Evolutionary conservation across 2,113 vertebrate species (phyloP), one percentile per base, ranked within the genome.

Genomic region (Hippocampus mohnikei): DNA sequence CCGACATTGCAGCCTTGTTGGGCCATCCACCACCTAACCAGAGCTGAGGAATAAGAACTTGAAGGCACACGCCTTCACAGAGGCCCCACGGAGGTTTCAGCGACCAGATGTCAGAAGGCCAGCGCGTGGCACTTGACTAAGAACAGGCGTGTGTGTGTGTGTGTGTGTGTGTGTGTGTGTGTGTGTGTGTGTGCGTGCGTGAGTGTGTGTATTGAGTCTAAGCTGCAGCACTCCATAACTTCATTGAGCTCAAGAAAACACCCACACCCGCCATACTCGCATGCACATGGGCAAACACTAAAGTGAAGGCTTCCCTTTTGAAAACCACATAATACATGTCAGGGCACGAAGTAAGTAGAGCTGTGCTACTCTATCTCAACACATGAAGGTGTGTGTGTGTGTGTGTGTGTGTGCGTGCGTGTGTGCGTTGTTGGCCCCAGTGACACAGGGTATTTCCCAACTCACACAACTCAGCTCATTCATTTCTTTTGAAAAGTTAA

Each of bases 251-350:
- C 50, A 75, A 80, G 75, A 80, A 85, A 76, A 69, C 67, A 81
- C 70, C 62, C 79, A 82, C 71, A 72, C 70, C 55, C 73, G 74
- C 63, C 63, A 23, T 67, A 25, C 44, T 11, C 41, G 66, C 61
- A 42, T 29, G 52, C 44, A 53, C 67, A 62, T 67, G 55, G 64
- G 63, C 70, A 80, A 69, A 78, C 70, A 72, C 74, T 66, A 83
- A 85, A 86, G 85, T 87, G 83, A 85, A 88, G 82, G 82, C 81
- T 88, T 88, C 84, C 87, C 85, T 78, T 88, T 83, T 85, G 70
- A 87, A 88, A 90, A 81, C 84, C 84, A 85, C 82, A 87, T 79
- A 86, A 86, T 75, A 76, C 85, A 85, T 84, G 85, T 87, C 80
- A 79, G 81, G 83, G 80, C 88, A 86, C 52, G 84, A 74, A 82